Evolutionary conservation across 2,113 vertebrate species (phyloP).

Genomic region (Pomatostomus ruficeps): DNA sequence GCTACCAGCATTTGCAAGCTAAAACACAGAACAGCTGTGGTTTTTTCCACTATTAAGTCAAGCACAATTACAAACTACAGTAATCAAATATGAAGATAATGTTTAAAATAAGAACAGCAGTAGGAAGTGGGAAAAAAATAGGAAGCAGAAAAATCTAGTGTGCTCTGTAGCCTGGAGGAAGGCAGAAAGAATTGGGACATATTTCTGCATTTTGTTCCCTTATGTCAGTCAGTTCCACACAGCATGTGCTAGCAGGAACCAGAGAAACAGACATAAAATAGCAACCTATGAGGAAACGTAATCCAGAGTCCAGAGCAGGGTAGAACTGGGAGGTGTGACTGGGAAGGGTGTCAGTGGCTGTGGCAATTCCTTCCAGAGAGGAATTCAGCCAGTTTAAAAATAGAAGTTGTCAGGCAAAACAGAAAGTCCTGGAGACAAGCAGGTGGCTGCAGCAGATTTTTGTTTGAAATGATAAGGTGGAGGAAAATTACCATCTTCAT

Average conservation of each 20-base stretch:
- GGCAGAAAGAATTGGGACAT: not conserved
- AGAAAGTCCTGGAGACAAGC: not conserved
- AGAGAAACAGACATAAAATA: not conserved
- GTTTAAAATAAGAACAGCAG: not conserved
- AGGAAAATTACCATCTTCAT: not conserved
- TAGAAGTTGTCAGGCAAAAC: constrained; percentile 40
- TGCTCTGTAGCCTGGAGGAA: not conserved
- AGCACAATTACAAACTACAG: not conserved
- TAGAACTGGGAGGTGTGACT: not conserved
- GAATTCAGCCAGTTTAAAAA: constrained; percentile 30
- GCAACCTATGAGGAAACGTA: not conserved
- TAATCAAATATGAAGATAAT: not conserved
- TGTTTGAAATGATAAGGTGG: not conserved
- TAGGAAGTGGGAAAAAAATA: not conserved
- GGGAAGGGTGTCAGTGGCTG: not conserved
- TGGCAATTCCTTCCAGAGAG: not conserved
- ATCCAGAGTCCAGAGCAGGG: not conserved
- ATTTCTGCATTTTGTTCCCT: not conserved
- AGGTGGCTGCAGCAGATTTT: constrained; percentile 16
- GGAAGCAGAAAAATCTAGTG: not conserved
- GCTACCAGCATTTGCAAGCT: not conserved
- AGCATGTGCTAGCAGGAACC: not conserved
- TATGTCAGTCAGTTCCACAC: not conserved
- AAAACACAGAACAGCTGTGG: not conserved
- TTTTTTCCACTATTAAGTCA: not conserved